Evolutionary conservation across 1,140 invertebrate genomes (phyloP), one percentile per base, ranked within the genome.

Genomic region (Lepidostoma basale): DNA sequence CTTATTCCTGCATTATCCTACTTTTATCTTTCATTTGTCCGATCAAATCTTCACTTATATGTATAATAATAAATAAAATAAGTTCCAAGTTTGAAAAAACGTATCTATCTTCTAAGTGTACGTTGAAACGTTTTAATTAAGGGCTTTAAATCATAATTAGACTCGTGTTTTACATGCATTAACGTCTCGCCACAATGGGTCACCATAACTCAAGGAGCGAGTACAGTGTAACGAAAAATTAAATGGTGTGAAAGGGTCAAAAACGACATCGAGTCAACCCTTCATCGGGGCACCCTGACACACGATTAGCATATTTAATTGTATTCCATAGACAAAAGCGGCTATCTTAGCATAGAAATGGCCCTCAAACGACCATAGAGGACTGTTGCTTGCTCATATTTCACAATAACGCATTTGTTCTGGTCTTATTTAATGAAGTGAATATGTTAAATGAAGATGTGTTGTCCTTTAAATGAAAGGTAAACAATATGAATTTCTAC

Each of bases 181-280:
- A n/a, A n/a, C 20, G 26, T 25, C 23, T 25, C 45, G 23, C 23
- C 45, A 23, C 30, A 14, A 56, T 52, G 9, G 44, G 62, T 64
- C 20, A 47, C 16, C 42, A 67, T 67, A 67, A 67, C 64, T 59
- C 64, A 67, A 64, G 56, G 39, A 44, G 18, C 49, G 33, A 40
- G 39, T 25, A 56, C 66, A 72, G 40, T 54, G 62, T 68, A 67
- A 68, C 67, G 70, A 66, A 67, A 72, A 59, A 67, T 65, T 70
- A 70, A 73, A 73, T 68, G 72, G 52, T 66, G 16, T 65, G 72
- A 66, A 66, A 73, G 72, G 72, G 72, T 73, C 72, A 73, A 70
- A 73, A 70, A 30, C 47, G 26, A 25, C 36, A 23, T 25, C 39
- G 33, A 40, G 40, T 58, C 62, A 67, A 67, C 64, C 64, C 64